Base-by-base conservation (phyloP, 2,888 invertebrate species). In the Exephanes ischioxanthus region DNA sequence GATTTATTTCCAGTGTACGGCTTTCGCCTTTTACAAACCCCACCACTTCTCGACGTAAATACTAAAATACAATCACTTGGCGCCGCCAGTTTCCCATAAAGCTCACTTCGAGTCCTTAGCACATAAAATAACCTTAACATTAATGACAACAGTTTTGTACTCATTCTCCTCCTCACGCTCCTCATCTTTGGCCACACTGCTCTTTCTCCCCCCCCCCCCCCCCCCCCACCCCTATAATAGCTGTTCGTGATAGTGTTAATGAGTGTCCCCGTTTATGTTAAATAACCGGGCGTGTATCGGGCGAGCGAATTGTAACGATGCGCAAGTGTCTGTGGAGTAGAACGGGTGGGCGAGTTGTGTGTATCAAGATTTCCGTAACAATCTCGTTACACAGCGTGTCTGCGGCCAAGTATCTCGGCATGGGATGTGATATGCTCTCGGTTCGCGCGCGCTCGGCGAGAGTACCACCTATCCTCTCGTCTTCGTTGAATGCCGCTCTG, bases 301-400 rank as follows among this genome's bases (percentile, higher is more conserved):
- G 41, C 9, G 55, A 41, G 55, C 16, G 22, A 77, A 55, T 48
- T 71, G n/a, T 72, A 33, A 63, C 63, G 7, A 16, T 33, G 30
- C 33, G 33, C 7, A 33, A 30, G 63, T n/a, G 63, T 63, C 16
- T n/a, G 16, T 16, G 16, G n/a, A 63, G 63, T 63, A 33, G 63
- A 63, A 63, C 83, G 73, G 51, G 83, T 83, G 83, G 83, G 79
- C 63, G 90, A 90, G 3, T 48, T 16, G 45, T 48, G 91, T 89
- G 90, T 90, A 90, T 90, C 90, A 89, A 91, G 90, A 91, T 91
- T 92, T 92, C 90, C 91, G 88, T 89, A 90, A 89, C 90, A 89
- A 89, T 91, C 91, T 90, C 91, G 90, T 87, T 88, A 90, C 90
- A 91, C 90, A 82, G 81, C 79, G 51, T 82, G 86, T 79, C 83